Evolutionary conservation across 2,888 invertebrate species (phyloP).

Genomic region (Alloplasta piceator): DNA sequence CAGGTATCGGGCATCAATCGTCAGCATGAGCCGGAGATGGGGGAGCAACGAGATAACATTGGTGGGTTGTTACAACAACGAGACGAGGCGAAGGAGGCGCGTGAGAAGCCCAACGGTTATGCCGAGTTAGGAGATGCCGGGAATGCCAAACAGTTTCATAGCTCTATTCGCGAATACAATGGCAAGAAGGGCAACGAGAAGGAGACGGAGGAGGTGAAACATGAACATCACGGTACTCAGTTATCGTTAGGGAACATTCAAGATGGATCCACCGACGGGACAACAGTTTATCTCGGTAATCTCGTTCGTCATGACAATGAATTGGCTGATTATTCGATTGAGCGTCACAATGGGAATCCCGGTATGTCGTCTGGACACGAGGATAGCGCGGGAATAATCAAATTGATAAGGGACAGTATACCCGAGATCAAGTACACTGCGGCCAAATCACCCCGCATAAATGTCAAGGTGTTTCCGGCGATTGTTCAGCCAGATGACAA

Average conservation of each 20-base stretch:
- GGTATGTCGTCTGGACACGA: constrained; percentile 21
- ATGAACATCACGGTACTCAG: constrained; percentile 52
- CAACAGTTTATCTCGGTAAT: constrained; percentile 58
- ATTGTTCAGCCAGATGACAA: background rate
- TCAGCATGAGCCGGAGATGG: constrained; percentile 42
- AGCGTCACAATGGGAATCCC: constrained; percentile 38
- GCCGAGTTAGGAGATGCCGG: constrained; percentile 53
- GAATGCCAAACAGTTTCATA: constrained; percentile 63
- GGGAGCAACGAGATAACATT: constrained; percentile 41
- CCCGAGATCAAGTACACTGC: constrained; percentile 54
- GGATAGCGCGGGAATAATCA: constrained; percentile 52
- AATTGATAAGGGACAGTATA: constrained; percentile 58
- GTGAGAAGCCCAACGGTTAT: constrained; percentile 56
- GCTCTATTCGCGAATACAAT: constrained; percentile 36
- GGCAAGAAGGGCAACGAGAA: background rate
- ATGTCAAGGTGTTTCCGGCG: constrained; percentile 48
- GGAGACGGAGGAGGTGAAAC: constrained; percentile 18
- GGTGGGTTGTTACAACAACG: constrained; percentile 48
- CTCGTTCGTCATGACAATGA: constrained; percentile 55
- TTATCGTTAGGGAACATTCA: constrained; percentile 51
- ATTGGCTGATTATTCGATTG: constrained; percentile 45
- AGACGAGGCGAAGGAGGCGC: constrained; percentile 31
- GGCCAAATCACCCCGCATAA: constrained; percentile 47
- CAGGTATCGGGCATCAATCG: constrained; percentile 71
- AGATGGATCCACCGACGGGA: constrained; percentile 26